phyloP scores from a whole-genome alignment of 2,113 vertebrate genomes.

The Rhinichthys klamathensis region DNA sequence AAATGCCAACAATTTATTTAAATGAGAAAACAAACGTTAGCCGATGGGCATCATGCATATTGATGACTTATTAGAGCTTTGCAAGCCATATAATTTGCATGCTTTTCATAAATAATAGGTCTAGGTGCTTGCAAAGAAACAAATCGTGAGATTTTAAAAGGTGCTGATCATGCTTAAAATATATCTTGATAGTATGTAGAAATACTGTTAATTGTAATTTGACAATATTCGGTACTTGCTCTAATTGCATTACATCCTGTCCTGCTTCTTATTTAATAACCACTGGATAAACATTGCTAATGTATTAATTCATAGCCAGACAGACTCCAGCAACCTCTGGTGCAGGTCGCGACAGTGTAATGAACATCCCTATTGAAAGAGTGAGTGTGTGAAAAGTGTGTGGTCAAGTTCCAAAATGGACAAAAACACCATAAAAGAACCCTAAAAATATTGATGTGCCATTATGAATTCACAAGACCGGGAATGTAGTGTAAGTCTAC shows the following conservation, averaged over 20 bases:
- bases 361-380: background rate
- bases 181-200: background rate
- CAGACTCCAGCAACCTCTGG: constrained; percentile 9
- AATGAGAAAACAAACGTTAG: background rate
- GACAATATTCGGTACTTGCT: background rate
- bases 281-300: background rate
- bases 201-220: background rate
- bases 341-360: background rate
- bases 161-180: background rate
- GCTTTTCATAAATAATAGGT: background rate
- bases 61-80: constrained; percentile 17
- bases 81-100: background rate
- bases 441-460: background rate
- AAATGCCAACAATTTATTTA: background rate
- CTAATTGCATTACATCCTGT: background rate
- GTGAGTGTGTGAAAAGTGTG: background rate
- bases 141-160: background rate
- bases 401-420: background rate
- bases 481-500: background rate
- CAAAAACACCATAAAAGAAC: background rate
- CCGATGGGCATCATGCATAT: constrained; percentile 11
- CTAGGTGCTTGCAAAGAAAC: background rate
- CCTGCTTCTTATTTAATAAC: background rate
- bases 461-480: background rate
- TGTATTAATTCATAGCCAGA: constrained; percentile 6